These are phyloP conservation scores for Carettochelys insculpta DNA, from an alignment of 2,113 vertebrate genomes.

Conservation along the genomic window DNA sequence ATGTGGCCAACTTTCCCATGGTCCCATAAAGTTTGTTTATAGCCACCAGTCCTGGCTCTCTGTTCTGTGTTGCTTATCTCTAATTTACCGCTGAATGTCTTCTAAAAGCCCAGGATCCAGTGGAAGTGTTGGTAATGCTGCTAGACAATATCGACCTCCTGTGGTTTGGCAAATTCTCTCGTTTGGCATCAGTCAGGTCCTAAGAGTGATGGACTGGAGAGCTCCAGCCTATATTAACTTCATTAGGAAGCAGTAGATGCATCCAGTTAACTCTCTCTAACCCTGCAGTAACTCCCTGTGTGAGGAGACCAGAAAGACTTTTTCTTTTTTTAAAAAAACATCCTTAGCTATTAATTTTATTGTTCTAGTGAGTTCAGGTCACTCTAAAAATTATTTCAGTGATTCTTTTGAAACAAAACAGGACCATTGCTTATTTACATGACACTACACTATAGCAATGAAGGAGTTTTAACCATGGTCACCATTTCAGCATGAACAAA, in stretches of 20 bases:
- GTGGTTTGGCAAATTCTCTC: no score
- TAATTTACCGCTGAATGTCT: no score
- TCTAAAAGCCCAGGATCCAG: no score
- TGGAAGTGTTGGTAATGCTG: no score
- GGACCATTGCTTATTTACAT: not conserved
- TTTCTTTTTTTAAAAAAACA: not conserved
- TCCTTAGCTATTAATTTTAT: not conserved
- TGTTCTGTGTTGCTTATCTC: no score
- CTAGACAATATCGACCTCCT: no score
- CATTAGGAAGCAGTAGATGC: not conserved
- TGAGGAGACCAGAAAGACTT: not conserved
- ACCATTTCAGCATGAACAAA: not conserved
- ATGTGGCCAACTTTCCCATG: no score
- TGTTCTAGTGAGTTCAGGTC: not conserved
- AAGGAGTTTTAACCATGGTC: not conserved
- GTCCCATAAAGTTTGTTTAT: no score
- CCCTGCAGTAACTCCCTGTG: fast-evolving
- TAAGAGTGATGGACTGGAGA: no score
- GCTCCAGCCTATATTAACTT: not conserved
- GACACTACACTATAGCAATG: not conserved
- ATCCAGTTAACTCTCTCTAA: not conserved
- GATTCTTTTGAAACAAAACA: not conserved
- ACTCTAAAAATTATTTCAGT: not conserved
- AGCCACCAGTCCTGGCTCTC: no score
- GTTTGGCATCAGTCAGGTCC: no score